Evolutionary conservation across 2,888 invertebrate genomes (phyloP).

Genomic region (Prosapia bicincta): DNA sequence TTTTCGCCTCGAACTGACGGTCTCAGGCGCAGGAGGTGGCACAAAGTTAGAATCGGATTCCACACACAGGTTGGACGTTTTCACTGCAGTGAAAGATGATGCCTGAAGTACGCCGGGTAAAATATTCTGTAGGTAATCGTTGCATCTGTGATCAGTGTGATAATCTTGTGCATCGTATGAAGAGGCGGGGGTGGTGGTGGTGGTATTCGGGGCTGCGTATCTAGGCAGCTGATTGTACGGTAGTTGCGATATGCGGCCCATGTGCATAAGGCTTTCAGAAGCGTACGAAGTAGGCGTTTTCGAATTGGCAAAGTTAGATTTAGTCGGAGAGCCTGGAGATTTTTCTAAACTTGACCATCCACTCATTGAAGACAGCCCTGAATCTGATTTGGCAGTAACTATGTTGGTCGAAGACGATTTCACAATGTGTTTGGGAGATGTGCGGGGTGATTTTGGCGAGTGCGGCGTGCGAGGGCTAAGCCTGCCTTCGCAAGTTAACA

Average conservation of each 20-base stretch:
- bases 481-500: slow-evolving; percentile 46
- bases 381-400: slow-evolving; percentile 77
- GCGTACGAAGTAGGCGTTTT: slow-evolving; percentile 30
- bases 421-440: slow-evolving; percentile 65
- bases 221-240: slow-evolving; percentile 31
- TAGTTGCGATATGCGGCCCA: slow-evolving; percentile 41
- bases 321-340: slow-evolving; percentile 77
- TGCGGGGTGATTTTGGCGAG: slow-evolving; percentile 69
- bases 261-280: slow-evolving; percentile 35
- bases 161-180: background rate
- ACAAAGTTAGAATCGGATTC: slow-evolving; percentile 32
- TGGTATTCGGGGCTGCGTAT: slow-evolving; percentile 12
- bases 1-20: slow-evolving; percentile 44
- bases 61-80: slow-evolving; percentile 43
- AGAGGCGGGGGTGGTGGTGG: background rate
- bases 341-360: slow-evolving; percentile 84
- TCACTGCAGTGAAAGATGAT: slow-evolving; percentile 54
- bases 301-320: slow-evolving; percentile 45
- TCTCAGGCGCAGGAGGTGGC: slow-evolving; percentile 40
- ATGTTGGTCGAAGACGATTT: slow-evolving; percentile 58
- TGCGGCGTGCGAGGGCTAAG: slow-evolving; percentile 60
- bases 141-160: slow-evolving; percentile 9
- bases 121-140: slow-evolving; percentile 31
- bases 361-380: slow-evolving; percentile 82
- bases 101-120: slow-evolving; percentile 49